phyloP scores from a whole-genome alignment of 2,113 vertebrate species.

The Amphiprion ocellaris region DNA sequence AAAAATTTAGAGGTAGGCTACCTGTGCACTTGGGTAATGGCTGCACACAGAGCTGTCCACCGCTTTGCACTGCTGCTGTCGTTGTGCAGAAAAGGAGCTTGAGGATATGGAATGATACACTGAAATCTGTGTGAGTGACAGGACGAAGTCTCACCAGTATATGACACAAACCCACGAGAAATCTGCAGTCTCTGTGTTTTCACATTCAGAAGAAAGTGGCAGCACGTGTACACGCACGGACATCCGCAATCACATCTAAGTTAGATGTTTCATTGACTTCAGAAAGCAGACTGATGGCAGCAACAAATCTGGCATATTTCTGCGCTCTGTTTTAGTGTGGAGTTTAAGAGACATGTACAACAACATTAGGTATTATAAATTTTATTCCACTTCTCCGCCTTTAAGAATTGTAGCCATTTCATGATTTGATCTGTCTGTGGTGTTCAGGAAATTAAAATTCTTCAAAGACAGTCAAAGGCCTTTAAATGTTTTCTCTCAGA shows the following conservation, averaged over 20 bases:
- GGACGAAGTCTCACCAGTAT: conserved; percentile 3
- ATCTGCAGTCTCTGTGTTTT: background rate
- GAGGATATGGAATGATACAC: background rate
- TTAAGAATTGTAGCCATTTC: too few relatives aligned
- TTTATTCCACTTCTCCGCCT: too few relatives aligned
- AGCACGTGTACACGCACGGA: background rate
- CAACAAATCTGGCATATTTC: background rate
- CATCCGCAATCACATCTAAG: background rate
- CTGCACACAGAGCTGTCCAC: conserved; percentile 40
- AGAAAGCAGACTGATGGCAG: background rate
- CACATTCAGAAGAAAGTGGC: conserved; percentile 16
- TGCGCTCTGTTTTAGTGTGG: background rate
- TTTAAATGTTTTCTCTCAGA: too few relatives aligned
- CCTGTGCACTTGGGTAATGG: conserved; percentile 40
- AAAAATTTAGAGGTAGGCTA: conserved; percentile 41
- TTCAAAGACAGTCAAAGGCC: too few relatives aligned
- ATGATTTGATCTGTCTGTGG: too few relatives aligned
- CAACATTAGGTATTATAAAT: background rate
- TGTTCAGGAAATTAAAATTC: too few relatives aligned
- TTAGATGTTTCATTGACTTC: background rate
- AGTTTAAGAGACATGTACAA: background rate
- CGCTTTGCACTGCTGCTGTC: conserved; percentile 4
- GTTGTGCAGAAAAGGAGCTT: conserved; percentile 28
- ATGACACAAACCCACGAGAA: conserved; percentile 1
- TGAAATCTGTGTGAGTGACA: conserved; percentile 21